Conservation (phyloP, 2,888 invertebrate genomes). For the Ernsta delagoae region DNA sequence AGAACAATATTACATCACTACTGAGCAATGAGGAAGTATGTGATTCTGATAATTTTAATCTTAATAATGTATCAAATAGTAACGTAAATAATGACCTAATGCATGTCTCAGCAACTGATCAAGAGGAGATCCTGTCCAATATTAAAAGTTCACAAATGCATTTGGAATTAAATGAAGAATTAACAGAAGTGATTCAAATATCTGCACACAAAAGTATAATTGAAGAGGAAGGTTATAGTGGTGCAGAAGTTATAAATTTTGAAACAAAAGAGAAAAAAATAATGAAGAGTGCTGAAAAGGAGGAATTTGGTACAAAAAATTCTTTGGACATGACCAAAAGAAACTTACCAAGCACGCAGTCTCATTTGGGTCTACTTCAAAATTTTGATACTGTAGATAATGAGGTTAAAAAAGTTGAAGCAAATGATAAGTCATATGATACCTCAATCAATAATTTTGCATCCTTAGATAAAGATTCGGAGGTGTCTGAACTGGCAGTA, state of each 20-base stretch:
- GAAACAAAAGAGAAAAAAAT: background rate
- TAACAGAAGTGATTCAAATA: background rate
- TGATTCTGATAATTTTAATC: background rate
- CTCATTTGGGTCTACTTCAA: background rate
- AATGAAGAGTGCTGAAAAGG: background rate
- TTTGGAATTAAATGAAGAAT: background rate
- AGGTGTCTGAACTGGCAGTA: background rate
- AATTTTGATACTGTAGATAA: background rate
- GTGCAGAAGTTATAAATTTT: background rate
- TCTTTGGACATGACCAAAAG: background rate
- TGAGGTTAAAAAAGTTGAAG: background rate
- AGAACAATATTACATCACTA: background rate
- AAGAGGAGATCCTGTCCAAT: background rate
- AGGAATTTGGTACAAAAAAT: background rate
- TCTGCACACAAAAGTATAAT: background rate
- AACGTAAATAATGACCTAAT: background rate
- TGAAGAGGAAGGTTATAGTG: background rate
- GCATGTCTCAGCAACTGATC: background rate
- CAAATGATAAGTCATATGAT: background rate
- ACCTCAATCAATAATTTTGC: background rate
- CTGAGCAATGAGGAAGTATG: background rate
- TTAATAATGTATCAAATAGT: background rate
- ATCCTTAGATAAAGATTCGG: conserved; percentile 5
- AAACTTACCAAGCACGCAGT: background rate
- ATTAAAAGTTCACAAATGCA: background rate